Evolutionary conservation across 2,113 vertebrate genomes (phyloP), one percentile per base, ranked within the genome.

Genomic region (Myotis lucifugus): DNA sequence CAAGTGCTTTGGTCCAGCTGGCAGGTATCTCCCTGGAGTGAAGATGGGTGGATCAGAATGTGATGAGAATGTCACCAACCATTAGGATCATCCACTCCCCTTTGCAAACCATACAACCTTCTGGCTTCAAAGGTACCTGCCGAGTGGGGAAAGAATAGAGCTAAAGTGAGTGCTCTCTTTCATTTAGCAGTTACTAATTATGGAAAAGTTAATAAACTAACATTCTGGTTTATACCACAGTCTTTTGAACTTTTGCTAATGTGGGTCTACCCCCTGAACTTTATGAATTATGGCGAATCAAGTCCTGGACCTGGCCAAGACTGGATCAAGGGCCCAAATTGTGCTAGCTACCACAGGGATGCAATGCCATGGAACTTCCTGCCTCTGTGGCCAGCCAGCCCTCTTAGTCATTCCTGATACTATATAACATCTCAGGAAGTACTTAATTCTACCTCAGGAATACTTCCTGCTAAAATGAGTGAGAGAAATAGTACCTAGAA

Each of bases 1-100:
- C 84, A 72, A 93, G 95, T 72, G 83, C 67, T 96, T 93, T 37
- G 83, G 83, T 86, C 95, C 95, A 95, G 93, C 93, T 97, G 97
- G 95, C 95, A 94, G 91, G 89, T n/a, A 54, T 59, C 81, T 97
- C 95, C 96, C 96, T 91, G 81, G 97, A 89, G 97, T 54, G 29
- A 77, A 50, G 46, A 37, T 64, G 91, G 96, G 79, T 91, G 89
- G 93, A 81, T 73, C 89, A 29, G 91, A 70, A 61, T 29, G 59
- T 72, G 95, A 93, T 88, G 87, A 92, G 90, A 73, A 81, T 87
- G 96, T 96, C 96, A 96, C 87, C 90, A 78, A 6, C 52, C 64
- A 96, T 97, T 96, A 96, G 92, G 76, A 95, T 96, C 95, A 96
- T 54, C 70, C 56, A 10, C 69, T 74, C 90, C 72, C 61, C 70